Evolutionary conservation across 2,888 invertebrate species (phyloP), one percentile per base, ranked within the genome.

Genomic region (Dromius quadrimaculatus): DNA sequence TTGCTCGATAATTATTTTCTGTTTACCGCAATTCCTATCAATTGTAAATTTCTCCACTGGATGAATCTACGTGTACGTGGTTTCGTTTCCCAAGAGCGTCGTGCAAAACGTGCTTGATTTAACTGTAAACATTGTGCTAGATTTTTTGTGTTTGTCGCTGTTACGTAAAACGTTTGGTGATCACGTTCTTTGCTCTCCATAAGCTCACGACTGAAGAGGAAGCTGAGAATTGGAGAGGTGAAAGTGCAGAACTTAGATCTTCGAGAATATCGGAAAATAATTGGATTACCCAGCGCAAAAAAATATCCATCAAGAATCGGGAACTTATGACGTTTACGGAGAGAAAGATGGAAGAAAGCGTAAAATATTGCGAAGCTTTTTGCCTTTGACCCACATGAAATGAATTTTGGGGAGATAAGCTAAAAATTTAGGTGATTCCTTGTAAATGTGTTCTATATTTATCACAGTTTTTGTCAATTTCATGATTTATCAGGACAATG

Each of bases 141-240:
- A 45, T 45, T 54, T 54, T 54, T 54, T 54, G 50, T 54, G 28
- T 54, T 54, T 54, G 50, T 54, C 50, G 28, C 50, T 54, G 50
- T 54, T 54, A 54, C 23, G 50, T 28, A 54, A 54, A 54, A 28
- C 50, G 50, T 28, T 41, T 28, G 5, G 13, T 15, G 50, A 54
- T 54, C 50, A 54, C 50, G 50, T 54, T 54, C 50, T 15, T 6
- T 5, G 50, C 11, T n/a, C 41, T 9, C 11, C 41, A 41, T 2
- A 17, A 11, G 41, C 41, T 13, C 15, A 41, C 13, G 17, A 41
- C 41, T 8, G 41, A 15, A 15, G 1, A 11, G 13, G 41, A 15
- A 17, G 13, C n/a, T n/a, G n/a, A n/a, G n/a, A n/a, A n/a, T n/a
- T n/a, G 41, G 41, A 5, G 13, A 6, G 38, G 13, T 13, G 13